Base-by-base conservation (phyloP, 2,888 invertebrate species). In the Latheticus oryzae region DNA sequence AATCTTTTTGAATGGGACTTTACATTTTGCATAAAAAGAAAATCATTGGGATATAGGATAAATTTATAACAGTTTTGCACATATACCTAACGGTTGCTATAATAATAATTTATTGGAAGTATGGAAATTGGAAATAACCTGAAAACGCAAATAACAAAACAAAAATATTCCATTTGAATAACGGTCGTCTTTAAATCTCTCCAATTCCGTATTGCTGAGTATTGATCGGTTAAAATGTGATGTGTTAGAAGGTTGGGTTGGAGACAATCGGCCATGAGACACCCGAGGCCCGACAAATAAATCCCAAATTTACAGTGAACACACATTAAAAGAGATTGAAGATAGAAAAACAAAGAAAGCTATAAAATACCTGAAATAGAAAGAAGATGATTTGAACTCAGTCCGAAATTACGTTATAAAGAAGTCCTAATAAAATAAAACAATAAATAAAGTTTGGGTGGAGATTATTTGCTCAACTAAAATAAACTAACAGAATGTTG, bases 111-210 rank as follows among this genome's bases (percentile, higher is more conserved):
- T 48, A 48, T 48, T 23, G 35, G 5, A 26, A 9, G 24, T 23
- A 37, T 48, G 12, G 48, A 48, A 48, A 35, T 33, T 35, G 47
- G 48, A 37, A 37, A 35, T 48, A 37, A 48, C 37, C 48, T 47
- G 47, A 47, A 47, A 47, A 47, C 35, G 48, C 48, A 48, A 48
- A 48, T 37, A 48, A 48, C 35, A 48, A 48, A 48, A 48, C 35
- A 35, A 48, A 43, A 48, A 48, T 48, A 35, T 48, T 37, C 47
- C 37, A 48, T 48, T 48, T 48, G 48, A 48, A 48, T 48, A 48
- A 48, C 48, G 37, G 35, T 37, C 37, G 48, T 48, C 48, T 35
- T 48, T 48, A 48, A 48, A 48, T 48, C 48, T 48, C 21, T 51
- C 51, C 38, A 38, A 50, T 50, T 38, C 37, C 37, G 50, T 51